Conservation (phyloP, 2,113 vertebrate genomes). For the Actinemys pallida region DNA sequence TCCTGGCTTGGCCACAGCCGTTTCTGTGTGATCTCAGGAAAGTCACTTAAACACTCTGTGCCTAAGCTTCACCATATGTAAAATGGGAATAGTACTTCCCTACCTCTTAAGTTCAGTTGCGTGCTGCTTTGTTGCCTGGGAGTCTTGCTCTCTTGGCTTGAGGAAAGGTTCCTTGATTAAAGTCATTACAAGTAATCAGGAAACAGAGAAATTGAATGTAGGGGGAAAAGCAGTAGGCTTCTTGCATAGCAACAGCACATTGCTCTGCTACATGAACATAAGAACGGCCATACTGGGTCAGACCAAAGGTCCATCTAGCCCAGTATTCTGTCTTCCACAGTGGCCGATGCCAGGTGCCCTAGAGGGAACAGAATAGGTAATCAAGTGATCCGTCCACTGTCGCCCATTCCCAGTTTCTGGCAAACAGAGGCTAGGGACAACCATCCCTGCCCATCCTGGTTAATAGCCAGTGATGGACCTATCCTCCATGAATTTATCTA, state of each 20-base stretch:
- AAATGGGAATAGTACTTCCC: not conserved
- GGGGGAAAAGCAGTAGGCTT: not conserved
- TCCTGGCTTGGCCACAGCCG: not conserved
- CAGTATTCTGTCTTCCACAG: no score
- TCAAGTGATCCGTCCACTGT: no score
- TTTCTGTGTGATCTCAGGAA: not conserved
- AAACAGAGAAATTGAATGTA: not conserved
- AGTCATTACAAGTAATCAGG: not conserved
- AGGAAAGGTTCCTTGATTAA: not conserved
- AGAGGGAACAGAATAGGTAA: no score
- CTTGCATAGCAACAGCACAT: not conserved
- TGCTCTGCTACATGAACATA: not conserved
- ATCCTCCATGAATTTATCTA: no score
- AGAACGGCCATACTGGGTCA: no score
- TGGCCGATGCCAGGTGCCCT: no score
- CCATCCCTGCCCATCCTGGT: no score
- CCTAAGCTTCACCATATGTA: not conserved
- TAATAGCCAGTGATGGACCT: no score
- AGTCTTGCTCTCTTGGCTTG: not conserved
- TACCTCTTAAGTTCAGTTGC: not conserved
- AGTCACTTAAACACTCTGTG: not conserved
- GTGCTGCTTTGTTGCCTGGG: not conserved
- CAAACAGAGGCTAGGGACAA: no score
- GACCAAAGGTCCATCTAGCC: no score
- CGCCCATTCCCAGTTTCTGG: no score